Base-by-base conservation (phyloP, 2,797 vertebrate genomes). In the Trichosurus vulpecula region DNA sequence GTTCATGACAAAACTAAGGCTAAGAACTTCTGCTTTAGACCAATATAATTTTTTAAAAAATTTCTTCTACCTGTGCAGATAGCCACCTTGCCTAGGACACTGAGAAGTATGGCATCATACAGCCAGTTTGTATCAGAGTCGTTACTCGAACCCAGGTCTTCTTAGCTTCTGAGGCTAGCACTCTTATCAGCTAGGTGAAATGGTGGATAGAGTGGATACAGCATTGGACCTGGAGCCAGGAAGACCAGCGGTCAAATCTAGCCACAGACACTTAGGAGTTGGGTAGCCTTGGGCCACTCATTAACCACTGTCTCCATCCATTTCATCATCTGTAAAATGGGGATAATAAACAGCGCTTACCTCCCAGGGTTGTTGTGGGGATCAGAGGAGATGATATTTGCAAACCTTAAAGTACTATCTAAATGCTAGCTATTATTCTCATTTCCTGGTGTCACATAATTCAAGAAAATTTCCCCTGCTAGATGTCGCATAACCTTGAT, bases 361-460 rank as follows among this genome's bases (percentile, higher is more conserved):
- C 41, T 29, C 25, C 22, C 22, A 47, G 31, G 25, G 41, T 87
- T 51, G 41, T 27, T 81, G 66, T 81, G n/a, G 47, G 22, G n/a
- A n/a, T 74, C 29, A 74, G 19, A 81, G 25, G 16, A 81, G 66
- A 47, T 41, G 10, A 22, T 81, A 47, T 74, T 74, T 74, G 66
- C 66, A 41, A 74, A 74, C 16, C n/a, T 74, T 22, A 9, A 81
- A 41, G 8, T 19, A 19, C n/a, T 47, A 41, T 74, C 66, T 74
- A 74, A 41, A 66, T n/a, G 35, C 66, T 41, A 6, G 14, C 14
- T 66, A 41, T 41, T 47, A 81, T 81, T 47, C 0, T 10, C 66
- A 41, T 81, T 81, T 47, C n/a, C 66, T 41, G 6, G 81, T 81
- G 66, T 81, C 66, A 90, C 51, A 92, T 54, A 90, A 95, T 94